Evolutionary conservation across 2,113 vertebrate species (phyloP), one percentile per base, ranked within the genome.

Genomic region (Rhinogobius similis): DNA sequence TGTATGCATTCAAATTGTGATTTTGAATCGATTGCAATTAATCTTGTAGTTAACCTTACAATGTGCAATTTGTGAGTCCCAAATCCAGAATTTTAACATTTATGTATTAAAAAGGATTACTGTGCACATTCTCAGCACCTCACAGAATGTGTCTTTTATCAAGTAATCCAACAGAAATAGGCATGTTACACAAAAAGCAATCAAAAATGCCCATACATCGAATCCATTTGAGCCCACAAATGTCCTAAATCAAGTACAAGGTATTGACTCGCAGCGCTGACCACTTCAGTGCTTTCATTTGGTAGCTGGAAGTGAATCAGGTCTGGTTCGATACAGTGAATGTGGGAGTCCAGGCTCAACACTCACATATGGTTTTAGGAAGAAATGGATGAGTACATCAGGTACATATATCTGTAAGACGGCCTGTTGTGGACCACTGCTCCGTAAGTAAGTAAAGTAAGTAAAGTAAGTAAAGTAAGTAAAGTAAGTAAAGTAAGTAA

Each of bases 241-340:
- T 80, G 72, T 82, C 73, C 73, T 83, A 84, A 82, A 84, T 86
- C 78, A 89, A 87, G 79, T 73, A 79, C n/a, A 71, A 70, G 73
- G 62, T 84, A 87, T 83, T 73, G 82, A 86, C 82, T 74, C 69
- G 7, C 58, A 62, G 78, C 5, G 2, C 70, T 61, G 73, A 82
- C 78, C 76, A 80, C 83, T 86, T 77, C 79, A 86, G 73, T 68
- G 73, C 76, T 81, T 86, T 85, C 74, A 86, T 83, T 78, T 82
- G 78, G 63, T 72, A 78, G 68, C 76, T 76, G 48, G 50, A 52
- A 86, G 79, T 81, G 76, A 86, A 84, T 82, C 74, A 88, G 76
- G 59, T 58, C 32, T 39, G 5, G 75, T 73, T 90, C 86, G 14
- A 87, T 88, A 88, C 65, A 72, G 82, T 78, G 56, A 76, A 85